Conservation (phyloP, 2,797 vertebrate species). For the Euthynnus affinis region DNA sequence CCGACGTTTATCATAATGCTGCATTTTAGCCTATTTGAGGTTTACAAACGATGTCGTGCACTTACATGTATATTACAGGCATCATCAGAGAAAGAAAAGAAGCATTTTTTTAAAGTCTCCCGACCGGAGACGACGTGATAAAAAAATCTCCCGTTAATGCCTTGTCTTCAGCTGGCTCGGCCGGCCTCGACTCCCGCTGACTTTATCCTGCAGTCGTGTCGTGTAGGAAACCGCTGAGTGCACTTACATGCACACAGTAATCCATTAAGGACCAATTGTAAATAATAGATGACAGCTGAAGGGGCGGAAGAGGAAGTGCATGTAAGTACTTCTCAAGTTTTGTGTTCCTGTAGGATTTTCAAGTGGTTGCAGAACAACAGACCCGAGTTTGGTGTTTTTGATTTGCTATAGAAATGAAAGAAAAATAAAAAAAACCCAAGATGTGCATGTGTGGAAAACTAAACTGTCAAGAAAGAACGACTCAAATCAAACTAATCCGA, state of each 20-base stretch:
- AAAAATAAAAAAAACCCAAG: too few species aligned
- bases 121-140: conserved; percentile 49
- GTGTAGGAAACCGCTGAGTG: conserved; percentile 44
- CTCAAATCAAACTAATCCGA: too few species aligned
- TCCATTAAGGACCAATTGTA: conserved; percentile 52
- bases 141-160: conserved; percentile 61
- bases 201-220: conserved; percentile 35
- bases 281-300: conserved; percentile 49
- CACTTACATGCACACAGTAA: conserved; percentile 36
- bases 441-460: neutral
- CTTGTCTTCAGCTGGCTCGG: conserved; percentile 50
- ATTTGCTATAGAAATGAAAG: too few species aligned
- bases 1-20: conserved; percentile 40
- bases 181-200: conserved; percentile 22
- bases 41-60: conserved; percentile 59
- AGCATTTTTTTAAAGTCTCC: conserved; percentile 75
- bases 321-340: conserved; percentile 26
- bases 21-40: conserved; percentile 48
- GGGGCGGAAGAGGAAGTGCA: conserved; percentile 42
- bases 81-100: conserved; percentile 44
- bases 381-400: neutral
- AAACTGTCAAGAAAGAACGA: neutral
- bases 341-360: conserved; percentile 29
- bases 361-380: too few species aligned
- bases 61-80: conserved; percentile 31